phyloP scores from a whole-genome alignment of 1,140 invertebrate genomes.

The Tetramorium parvispinum region DNA sequence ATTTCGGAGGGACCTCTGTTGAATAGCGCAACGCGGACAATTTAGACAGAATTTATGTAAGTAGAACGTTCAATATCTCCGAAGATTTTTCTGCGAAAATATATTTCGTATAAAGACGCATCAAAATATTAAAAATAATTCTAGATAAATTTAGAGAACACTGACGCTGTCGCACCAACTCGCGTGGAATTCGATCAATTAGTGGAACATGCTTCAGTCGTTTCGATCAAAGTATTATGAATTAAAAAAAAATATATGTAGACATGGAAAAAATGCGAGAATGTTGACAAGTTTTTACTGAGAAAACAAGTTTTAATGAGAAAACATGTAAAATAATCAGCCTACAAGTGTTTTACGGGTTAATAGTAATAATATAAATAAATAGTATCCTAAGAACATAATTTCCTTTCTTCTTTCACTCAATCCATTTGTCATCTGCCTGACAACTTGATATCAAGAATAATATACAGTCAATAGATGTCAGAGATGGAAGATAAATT shows the following conservation, averaged over 20 bases:
- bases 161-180: not conserved
- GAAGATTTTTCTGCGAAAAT: not conserved
- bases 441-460: conserved; percentile 7
- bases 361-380: not conserved
- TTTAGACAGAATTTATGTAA: not conserved
- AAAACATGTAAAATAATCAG: not conserved
- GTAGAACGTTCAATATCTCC: not conserved
- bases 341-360: not conserved
- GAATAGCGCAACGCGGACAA: too few relatives aligned
- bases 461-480: conserved; percentile 2
- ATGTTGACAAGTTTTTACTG: not conserved
- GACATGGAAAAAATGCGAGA: not conserved
- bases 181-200: not conserved
- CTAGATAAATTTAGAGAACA: not conserved
- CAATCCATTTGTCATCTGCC: not conserved
- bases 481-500: conserved; percentile 19
- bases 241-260: not conserved
- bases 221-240: not conserved
- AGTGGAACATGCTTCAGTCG: not conserved
- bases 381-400: not conserved
- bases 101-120: not conserved
- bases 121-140: not conserved
- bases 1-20: not conserved
- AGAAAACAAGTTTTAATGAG: too few relatives aligned
- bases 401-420: not conserved